phyloP scores from a whole-genome alignment of 1,140 invertebrate species.

The Condylostylus longicornis region DNA sequence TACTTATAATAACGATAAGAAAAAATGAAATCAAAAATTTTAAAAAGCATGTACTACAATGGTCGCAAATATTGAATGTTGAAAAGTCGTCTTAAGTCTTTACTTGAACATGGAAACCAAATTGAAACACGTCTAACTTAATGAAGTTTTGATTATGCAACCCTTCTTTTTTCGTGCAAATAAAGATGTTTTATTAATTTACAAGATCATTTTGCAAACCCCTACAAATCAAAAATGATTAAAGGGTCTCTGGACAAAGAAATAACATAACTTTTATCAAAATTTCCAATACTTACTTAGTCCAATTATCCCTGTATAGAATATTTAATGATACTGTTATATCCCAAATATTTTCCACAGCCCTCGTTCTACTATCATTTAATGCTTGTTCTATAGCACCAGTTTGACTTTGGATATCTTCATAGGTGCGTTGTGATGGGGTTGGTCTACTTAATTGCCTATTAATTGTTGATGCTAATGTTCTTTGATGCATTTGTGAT shows the following conservation, averaged over 20 bases:
- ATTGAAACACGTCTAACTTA: no score
- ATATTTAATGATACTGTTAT: slow-evolving; percentile 88
- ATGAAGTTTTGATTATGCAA: no score
- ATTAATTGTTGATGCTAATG: slow-evolving; percentile 43
- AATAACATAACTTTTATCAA: no score
- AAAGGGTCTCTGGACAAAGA: no score
- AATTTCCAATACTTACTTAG: slow-evolving; percentile 40
- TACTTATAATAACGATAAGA: no score
- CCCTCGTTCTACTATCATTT: slow-evolving; percentile 47
- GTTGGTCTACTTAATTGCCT: slow-evolving; percentile 13
- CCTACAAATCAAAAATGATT: not conserved
- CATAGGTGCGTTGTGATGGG: slow-evolving; percentile 10
- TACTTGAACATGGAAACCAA: no score
- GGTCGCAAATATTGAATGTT: no score
- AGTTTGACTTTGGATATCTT: slow-evolving; percentile 20
- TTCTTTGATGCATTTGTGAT: slow-evolving; percentile 46
- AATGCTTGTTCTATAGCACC: slow-evolving; percentile 5
- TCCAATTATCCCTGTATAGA: slow-evolving; percentile 90
- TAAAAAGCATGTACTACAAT: no score
- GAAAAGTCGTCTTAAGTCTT: no score
- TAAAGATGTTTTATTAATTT: no score
- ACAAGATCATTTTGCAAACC: not conserved
- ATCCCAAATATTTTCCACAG: slow-evolving; percentile 84
- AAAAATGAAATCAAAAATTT: no score
- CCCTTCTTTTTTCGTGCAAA: no score